Evolutionary conservation across 1,140 invertebrate species (phyloP), one percentile per base, ranked within the genome.

Genomic region (Phocides pigmalion): DNA sequence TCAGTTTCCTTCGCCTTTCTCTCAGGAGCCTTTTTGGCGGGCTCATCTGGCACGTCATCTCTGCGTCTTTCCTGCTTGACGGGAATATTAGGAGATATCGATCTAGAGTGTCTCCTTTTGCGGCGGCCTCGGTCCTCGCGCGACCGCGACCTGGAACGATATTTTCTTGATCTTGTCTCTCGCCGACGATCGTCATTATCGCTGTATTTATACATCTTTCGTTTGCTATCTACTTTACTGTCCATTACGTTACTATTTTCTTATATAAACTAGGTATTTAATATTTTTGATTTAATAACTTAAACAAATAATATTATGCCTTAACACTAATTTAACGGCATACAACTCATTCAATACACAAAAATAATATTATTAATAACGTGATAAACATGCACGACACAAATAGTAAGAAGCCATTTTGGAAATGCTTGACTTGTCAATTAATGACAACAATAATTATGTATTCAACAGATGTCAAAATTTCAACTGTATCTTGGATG

Each of bases 1-100:
- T 97, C 96, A 0, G 95, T 94, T 2, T 93, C 94, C 77, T 95
- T 94, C 35, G 84, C 69, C 72, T 85, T 87, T 47, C 83, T 69
- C 32, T 66, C 70, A 22, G 81, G 80, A 17, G 53, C 64, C 9
- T 77, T 75, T 44, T 70, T 70, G 62, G 80, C 81, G 17, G 50
- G 17, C 4, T 71, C 70, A 64, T 75, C 80, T 28, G 72, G 53
- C 4, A 61, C 53, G 42, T 79, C 72, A 61, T 75, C 68, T 35
- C 68, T 68, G 22, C 66, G 71, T 66, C 74, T 86, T 22, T 81
- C 82, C 14, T 74, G 63, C 63, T 80, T 84, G 1, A 44, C 41
- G 2, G 46, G 25, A 8, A 46, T 51, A 5, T 78, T 67, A 4
- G 81, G 80, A 20, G 82, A 82, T 19, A 61, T 66, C 1, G 87